Evolutionary conservation across 2,797 vertebrate species (phyloP), one percentile per base, ranked within the genome.

Genomic region (Myripristis jacobus): DNA sequence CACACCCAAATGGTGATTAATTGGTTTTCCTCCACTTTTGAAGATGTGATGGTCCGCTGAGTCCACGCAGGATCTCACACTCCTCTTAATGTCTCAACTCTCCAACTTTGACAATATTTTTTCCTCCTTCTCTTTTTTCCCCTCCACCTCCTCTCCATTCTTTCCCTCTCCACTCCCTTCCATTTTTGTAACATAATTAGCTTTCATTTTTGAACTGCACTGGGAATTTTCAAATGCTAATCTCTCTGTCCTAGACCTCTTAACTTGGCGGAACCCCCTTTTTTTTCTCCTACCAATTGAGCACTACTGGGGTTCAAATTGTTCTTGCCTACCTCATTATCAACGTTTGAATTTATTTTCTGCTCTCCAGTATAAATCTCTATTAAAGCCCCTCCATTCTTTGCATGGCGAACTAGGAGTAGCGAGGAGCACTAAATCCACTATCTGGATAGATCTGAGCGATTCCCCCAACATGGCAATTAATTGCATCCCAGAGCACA

Each of bases 311-410:
- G 91, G 90, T 95, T 96, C 91, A 96, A 95, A 94, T 93, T 94
- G 90, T 94, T 93, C 93, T 95, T 85, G 89, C 89, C 92, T 91
- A 92, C 91, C 94, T 96, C 94, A 95, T 97, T 96, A 96, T 95
- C 92, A 94, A 80, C 66, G 74, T 92, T 95, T 94, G 90, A 94
- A 93, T 92, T 89, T 90, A 87, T 94, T 93, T 94, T 93, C 85
- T 83, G 62, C 92, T 92, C 91, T 87, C 91, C 71, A 86, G 89
- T 94, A 92, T 94, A 95, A 95, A 95, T 96, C 94, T 95, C 86
- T 95, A 94, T 94, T 95, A 95, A 95, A 94, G 86, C 93, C 88
- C 73, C 79, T 86, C 79, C 83, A 80, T 85, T 93, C 92, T 93
- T 93, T 93, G 92, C 91, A 92, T 87, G 73, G 87, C 66, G 74